A percentile compares a stretch with the other conserved stretches of the same genome.
These are phyloP conservation scores for Araneus ventricosus DNA, from an alignment of 1,140 invertebrate genomes.

Conservation along the genomic window DNA sequence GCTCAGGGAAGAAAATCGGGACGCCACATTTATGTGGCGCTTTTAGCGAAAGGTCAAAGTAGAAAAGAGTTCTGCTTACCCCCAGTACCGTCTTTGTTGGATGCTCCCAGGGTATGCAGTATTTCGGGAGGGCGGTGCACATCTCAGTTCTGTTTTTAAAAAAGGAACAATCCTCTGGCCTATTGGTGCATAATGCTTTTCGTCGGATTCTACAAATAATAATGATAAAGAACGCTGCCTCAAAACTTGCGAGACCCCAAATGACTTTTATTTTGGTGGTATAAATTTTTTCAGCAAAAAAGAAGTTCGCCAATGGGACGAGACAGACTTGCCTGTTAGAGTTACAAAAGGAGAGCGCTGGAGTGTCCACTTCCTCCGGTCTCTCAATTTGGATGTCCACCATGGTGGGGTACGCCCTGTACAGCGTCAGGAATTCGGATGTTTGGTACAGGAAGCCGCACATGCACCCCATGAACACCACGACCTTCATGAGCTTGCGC, in stretches of 20 bases:
- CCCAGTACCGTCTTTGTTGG: neutral
- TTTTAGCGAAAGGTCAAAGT: neutral
- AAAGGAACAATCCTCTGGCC: neutral
- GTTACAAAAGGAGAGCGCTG: conserved; percentile 20
- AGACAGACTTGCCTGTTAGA: conserved; percentile 40
- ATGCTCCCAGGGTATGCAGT: neutral
- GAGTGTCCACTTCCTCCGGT: neutral
- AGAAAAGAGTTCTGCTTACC: neutral
- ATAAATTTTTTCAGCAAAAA: neutral
- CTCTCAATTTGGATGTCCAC: conserved; percentile 23
- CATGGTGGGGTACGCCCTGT: conserved; percentile 28
- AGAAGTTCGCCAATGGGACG: neutral
- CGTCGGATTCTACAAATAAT: neutral
- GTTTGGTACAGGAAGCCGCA: conserved; percentile 52
- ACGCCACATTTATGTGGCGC: no score
- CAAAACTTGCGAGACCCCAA: no score
- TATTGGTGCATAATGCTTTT: neutral
- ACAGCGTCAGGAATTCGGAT: neutral
- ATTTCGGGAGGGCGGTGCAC: neutral
- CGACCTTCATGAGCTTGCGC: neutral
- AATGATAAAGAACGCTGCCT: no score
- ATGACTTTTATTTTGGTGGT: neutral
- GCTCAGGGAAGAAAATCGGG: no score
- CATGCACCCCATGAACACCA: neutral
- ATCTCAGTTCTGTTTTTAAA: neutral